Base-by-base conservation (phyloP, 2,888 invertebrate genomes). In the Dasysyrphus tricinctus region DNA sequence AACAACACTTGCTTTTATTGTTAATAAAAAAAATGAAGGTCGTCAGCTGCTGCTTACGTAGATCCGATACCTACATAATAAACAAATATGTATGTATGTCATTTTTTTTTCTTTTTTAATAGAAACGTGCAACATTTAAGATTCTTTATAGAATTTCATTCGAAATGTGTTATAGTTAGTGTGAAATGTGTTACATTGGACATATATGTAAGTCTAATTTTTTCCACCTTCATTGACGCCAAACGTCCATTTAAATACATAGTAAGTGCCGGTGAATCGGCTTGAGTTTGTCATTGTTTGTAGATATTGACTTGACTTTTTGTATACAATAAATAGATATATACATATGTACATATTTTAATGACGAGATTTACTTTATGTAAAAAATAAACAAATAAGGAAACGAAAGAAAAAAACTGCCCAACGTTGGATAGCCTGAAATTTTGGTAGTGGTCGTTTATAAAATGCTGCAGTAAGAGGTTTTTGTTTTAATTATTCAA, bases 21-120 rank as follows among this genome's bases (percentile, higher is more conserved):
- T 19, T 39, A 14, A 61, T 14, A 61, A 79, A 47, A 76, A 76
- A 49, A 65, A 59, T 72, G 75, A 84, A 84, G 83, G 83, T 76
- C 83, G 54, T 70, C 63, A 61, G 69, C 56, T 83, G 69, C 56
- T 83, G 69, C 51, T 69, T 74, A 82, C 42, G 70, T 44, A 24
- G 39, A 16, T 37, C 32, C 59, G 12, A 72, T 72, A 16, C 47
- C 2, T 47, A 47, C 12, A 44, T 47, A 24, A 44, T 47, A 24
- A 24, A 5, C n/a, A 16, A 8, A 19, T 19, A 49, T 19, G 3
- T 57, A 57, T 16, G 6, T 24, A 49, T 34, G 49, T 4, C 34
- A 47, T 7, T 12, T 49, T 65, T 44, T 65, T 65, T 19, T n/a
- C n/a, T 0, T 61, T 39, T 12, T 12, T 34, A 12, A 73, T 54